Evolutionary conservation across 2,888 invertebrate genomes (phyloP), one percentile per base, ranked within the genome.

Genomic region (Panzeria rudis): DNA sequence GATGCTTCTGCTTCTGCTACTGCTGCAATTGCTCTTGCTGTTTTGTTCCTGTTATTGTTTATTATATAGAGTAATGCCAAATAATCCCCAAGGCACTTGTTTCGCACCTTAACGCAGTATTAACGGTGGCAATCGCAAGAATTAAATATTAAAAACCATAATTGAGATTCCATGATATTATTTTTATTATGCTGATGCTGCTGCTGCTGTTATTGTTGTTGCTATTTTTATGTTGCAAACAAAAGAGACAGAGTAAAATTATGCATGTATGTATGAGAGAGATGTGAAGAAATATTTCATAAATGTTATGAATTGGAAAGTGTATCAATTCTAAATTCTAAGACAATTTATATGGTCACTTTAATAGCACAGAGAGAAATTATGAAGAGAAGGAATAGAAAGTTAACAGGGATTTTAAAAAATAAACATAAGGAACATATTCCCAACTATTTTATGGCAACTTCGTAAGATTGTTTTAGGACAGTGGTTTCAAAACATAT

Each of bases 61-160:
- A 76, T 77, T 62, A 85, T 85, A 78, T 78, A 82, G 82, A 82
- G 81, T 69, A 84, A 83, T 83, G 80, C 77, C 86, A 72, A 84
- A 85, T 86, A 87, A 88, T 87, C 88, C 89, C 88, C 86, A 80
- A 86, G 89, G 88, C 88, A 88, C 89, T 89, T 88, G 88, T 86
- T 89, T 89, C 88, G 88, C 89, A 89, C 89, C 88, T 89, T 86
- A 87, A 88, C 87, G 88, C 88, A 88, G 83, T 83, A 86, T 88
- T 88, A 86, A 86, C 86, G 86, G 84, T 86, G 87, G 86, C 87
- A 87, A 86, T 87, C 86, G 80, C 61, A 82, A 68, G 86, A 87
- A 88, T 88, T 84, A 87, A 88, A 88, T 87, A 86, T 87, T 87
- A 87, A 86, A 88, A 86, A 84, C 86, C 83, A 84, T 86, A 86